Conservation (phyloP, 2,113 vertebrate species). For the Pterocles burchelli region DNA sequence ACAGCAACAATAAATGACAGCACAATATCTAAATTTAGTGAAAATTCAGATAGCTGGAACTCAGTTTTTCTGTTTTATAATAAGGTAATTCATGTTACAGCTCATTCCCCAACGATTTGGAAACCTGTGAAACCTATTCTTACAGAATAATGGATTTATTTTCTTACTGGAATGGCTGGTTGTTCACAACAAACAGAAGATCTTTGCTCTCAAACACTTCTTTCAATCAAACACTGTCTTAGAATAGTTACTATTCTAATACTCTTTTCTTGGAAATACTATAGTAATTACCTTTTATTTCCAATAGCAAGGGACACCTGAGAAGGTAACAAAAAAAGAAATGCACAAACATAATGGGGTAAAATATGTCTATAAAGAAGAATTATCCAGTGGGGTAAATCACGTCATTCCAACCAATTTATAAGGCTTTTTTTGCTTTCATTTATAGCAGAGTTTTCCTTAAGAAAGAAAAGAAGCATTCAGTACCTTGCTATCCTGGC, state of each 20-base stretch:
- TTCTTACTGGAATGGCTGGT: neutral
- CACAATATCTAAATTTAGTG: neutral
- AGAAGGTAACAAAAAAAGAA: neutral
- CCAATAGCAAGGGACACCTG: neutral
- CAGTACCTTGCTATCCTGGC: neutral
- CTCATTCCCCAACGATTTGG: neutral
- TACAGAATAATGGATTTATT: neutral
- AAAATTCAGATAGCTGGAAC: neutral
- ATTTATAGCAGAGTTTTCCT: neutral
- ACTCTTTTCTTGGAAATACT: neutral
- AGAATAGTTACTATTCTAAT: neutral
- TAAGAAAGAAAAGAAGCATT: neutral
- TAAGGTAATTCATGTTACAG: neutral
- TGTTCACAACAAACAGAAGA: neutral
- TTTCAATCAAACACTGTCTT: neutral
- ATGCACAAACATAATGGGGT: neutral
- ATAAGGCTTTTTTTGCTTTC: neutral
- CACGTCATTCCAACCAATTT: rapidly evolving
- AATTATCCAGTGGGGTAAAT: neutral
- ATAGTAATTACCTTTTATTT: neutral
- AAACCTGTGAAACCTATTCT: neutral
- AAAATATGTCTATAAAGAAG: neutral
- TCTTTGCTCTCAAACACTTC: neutral
- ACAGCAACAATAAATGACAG: neutral
- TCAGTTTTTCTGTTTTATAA: neutral